phyloP scores from a whole-genome alignment of 2,888 invertebrate species.

The Coleophora deauratella region DNA sequence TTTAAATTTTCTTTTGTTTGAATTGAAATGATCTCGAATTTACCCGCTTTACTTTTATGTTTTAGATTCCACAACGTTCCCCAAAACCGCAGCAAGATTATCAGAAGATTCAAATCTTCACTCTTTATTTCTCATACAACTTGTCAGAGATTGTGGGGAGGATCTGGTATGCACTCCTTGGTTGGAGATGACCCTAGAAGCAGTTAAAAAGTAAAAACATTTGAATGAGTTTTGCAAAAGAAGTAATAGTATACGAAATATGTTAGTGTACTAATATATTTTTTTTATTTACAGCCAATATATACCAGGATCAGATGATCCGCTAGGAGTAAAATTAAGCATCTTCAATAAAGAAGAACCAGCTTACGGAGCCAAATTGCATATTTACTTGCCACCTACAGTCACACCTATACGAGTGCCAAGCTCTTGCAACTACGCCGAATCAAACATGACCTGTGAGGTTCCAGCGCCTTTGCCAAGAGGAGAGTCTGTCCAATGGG shows the following conservation, averaged over 20 bases:
- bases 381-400: slow-evolving; percentile 32
- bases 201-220: slow-evolving; percentile 40
- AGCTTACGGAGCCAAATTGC: slow-evolving; percentile 50
- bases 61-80: slow-evolving; percentile 21
- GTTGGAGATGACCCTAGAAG: slow-evolving; percentile 45
- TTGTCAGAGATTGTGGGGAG: slow-evolving; percentile 68
- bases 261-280: not conserved
- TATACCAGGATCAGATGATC: slow-evolving; percentile 44
- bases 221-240: not conserved
- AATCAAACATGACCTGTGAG: slow-evolving; percentile 40
- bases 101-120: slow-evolving; percentile 42
- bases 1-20: too few relatives aligned
- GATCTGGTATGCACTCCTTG: slow-evolving; percentile 68
- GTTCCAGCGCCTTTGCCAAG: slow-evolving; percentile 47
- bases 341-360: slow-evolving; percentile 52
- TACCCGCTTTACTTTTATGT: too few relatives aligned
- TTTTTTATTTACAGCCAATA: slow-evolving; percentile 33
- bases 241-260: too few relatives aligned
- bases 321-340: slow-evolving; percentile 41
- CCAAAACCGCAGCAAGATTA: slow-evolving; percentile 33
- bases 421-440: slow-evolving; percentile 36
- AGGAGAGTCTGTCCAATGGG: slow-evolving; percentile 35
- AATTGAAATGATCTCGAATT: too few relatives aligned
- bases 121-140: slow-evolving; percentile 44
- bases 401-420: slow-evolving; percentile 46